Base-by-base conservation (phyloP, 2,113 vertebrate genomes). In the Naja naja region DNA sequence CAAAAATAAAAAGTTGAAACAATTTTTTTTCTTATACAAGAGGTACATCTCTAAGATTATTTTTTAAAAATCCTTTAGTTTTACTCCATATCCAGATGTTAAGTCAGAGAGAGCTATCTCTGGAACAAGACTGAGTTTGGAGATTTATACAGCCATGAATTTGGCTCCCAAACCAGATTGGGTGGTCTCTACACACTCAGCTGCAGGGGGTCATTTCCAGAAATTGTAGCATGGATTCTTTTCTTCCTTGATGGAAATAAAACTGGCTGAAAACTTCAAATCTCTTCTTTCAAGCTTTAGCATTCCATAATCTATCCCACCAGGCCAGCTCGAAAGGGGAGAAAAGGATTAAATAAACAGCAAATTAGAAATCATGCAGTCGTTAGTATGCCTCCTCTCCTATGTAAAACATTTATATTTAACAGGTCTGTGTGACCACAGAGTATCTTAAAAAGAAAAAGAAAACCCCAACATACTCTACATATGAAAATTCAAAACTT, bases 401-500 rank as follows among this genome's bases (percentile, higher is more conserved):
- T 94, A 94, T 91, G 93, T 87, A 96, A 94, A 52, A 91, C 92
- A 95, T 95, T 97, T 96, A 94, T 96, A 95, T 97, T 96, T 96
- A 96, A 97, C 95, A 95, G 93, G 89, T 92, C 91, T 95, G 91
- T 89, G 69, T 1, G 30, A 58, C 96, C 95, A 95, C 90, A 94
- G 95, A 96, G 90, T 94, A 94, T 92, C 92, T 94, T 87, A 96
- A 97, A 95, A 89, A 90, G 60, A 95, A 97, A 94, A 90, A 87
- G 88, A 97, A 93, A 90, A 39, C 87, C 89, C 74, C 47, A 55
- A 96, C 95, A 94, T 92, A 92, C 96, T 96, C 94, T 96, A 94
- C 81, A 4, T 96, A 97, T 97, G 97, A 97, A 98, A 97, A 97
- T 97, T 97, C 97, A 96, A 98, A 97, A 96, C 96, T 96, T 97